Base-by-base conservation (phyloP, 2,113 vertebrate species). In the Nannospalax galili region DNA sequence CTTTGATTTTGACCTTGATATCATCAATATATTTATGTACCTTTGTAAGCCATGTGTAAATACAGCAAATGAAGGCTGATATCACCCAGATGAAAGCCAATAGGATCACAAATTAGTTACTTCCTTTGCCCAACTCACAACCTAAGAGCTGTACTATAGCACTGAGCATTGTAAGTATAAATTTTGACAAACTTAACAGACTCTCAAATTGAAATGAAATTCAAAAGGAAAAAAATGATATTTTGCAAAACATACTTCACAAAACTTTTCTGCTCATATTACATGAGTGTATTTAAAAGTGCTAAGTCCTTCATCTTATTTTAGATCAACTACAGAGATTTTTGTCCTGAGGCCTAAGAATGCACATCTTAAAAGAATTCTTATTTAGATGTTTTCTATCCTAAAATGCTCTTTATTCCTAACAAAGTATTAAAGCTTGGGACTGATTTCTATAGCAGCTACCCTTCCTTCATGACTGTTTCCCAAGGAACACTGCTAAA, bases 91-190 rank as follows among this genome's bases (percentile, higher is more conserved):
- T 19, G 42, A 37, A 62, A 17, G 35, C 2, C 32, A 77, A n/a
- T 15, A 74, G 0, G 6, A 10, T 1, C 20, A 16, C n/a, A 20
- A 19, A 22, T 15, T 52, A 58, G 26, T 48, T 17, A 26, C 1
- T 74, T 30, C 35, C 22, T n/a, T 72, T 1, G 58, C 8, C 2
- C 56, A 5, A 19, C 4, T 2, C 22, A 24, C 14, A 52, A 19
- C 11, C 87, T 77, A 3, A 2, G 4, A 42, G 16, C 7, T 62
- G 22, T 2, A 24, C 0, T 9, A 58, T 0, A 72, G 7, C 52
- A 78, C 6, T 8, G 0, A 62, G 3, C 4, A 37, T 4, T 28
- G 70, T 12, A 58, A 70, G 19, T 72, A 1, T 28, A 60, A 90
- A 17, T 90, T 69, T 45, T 52, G 30, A 75, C 9, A 84, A 52